Evolutionary conservation across 2,888 invertebrate genomes (phyloP).

Genomic region (Smittia sp.): DNA sequence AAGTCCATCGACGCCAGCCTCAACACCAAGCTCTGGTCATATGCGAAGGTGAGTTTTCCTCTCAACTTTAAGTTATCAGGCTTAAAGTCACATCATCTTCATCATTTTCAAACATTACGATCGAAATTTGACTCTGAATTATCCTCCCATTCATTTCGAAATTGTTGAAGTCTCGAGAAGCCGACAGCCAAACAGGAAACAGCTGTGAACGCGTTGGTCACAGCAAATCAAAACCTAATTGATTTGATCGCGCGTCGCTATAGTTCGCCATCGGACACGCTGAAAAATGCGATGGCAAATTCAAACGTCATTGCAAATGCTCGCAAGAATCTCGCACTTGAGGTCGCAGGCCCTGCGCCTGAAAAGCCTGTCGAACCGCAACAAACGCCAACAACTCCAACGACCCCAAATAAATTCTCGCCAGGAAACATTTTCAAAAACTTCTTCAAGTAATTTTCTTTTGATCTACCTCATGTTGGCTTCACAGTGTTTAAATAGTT

Average conservation of each 20-base stretch:
- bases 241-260: constrained; percentile 38
- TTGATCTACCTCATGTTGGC: constrained; percentile 14
- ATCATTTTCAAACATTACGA: too few relatives aligned
- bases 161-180: constrained; percentile 24
- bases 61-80: too few relatives aligned
- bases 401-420: constrained; percentile 69
- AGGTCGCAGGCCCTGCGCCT: constrained; percentile 50
- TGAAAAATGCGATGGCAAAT: constrained; percentile 47
- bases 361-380: constrained; percentile 44
- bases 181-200: constrained; percentile 33
- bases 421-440: constrained; percentile 91
- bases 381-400: constrained; percentile 48
- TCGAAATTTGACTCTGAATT: constrained; percentile 13
- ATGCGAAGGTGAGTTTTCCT: constrained; percentile 43
- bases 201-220: constrained; percentile 19
- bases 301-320: constrained; percentile 47
- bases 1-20: constrained; percentile 46
- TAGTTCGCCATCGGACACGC: constrained; percentile 23
- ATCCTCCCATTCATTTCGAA: not conserved
- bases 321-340: constrained; percentile 45
- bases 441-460: constrained; percentile 81
- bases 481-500: constrained; percentile 6
- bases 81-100: not conserved
- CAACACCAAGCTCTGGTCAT: constrained; percentile 46
- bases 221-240: constrained; percentile 38